Evolutionary conservation across 2,113 vertebrate genomes (phyloP).

Genomic region (Podarcis muralis): DNA sequence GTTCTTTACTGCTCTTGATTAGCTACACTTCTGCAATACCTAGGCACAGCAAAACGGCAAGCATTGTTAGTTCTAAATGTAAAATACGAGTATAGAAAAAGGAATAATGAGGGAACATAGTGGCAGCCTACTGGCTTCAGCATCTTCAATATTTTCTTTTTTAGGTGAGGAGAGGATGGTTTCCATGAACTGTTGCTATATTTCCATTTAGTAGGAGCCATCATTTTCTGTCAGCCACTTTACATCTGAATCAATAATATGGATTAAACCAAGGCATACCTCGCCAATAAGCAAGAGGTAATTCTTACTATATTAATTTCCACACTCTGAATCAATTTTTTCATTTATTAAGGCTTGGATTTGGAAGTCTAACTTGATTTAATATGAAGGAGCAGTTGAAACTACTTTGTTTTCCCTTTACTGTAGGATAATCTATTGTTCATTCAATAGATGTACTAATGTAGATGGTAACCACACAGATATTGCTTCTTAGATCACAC

Average conservation of each 20-base stretch:
- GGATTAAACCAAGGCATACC: not conserved
- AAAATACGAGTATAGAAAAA: not conserved
- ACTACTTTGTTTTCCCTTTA: not conserved
- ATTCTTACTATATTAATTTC: constrained; percentile 11
- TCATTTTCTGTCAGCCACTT: not conserved
- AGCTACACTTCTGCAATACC: not conserved
- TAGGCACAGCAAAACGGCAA: not conserved
- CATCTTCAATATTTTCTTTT: not conserved
- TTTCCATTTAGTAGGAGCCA: not conserved
- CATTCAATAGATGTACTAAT: not conserved
- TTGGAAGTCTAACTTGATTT: not conserved
- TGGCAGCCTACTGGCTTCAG: not conserved
- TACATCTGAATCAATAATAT: not conserved
- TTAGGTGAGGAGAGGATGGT: not conserved
- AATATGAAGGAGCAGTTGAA: not conserved
- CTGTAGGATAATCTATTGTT: not conserved
- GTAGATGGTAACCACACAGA: not conserved
- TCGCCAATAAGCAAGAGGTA: not conserved
- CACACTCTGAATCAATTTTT: not conserved
- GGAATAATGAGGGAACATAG: not conserved
- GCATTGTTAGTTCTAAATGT: not conserved
- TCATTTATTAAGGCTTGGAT: not conserved
- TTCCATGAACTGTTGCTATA: not conserved
- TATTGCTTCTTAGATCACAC: not conserved
- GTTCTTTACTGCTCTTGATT: not conserved